phyloP scores from a whole-genome alignment of 2,888 invertebrate genomes.

The Callyntrura sp. region DNA sequence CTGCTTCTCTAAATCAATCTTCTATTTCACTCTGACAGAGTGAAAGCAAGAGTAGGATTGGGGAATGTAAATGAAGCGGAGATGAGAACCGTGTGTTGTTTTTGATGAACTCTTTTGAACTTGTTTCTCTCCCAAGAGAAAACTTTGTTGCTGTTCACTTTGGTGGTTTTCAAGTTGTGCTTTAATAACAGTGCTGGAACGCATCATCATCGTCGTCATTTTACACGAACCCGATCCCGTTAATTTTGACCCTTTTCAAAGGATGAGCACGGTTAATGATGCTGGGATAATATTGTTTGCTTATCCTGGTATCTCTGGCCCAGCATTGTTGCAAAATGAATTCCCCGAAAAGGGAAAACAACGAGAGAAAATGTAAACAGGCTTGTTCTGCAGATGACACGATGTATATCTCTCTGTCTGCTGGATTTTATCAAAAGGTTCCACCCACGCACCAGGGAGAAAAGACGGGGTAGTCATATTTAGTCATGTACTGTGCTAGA shows the following conservation, averaged over 20 bases:
- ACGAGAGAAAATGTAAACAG: slow-evolving; percentile 3
- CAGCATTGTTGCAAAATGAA: background rate
- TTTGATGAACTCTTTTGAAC: slow-evolving; percentile 22
- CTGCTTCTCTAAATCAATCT: background rate
- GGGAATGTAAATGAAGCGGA: slow-evolving; percentile 15
- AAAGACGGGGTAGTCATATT: background rate
- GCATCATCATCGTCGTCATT: too few relatives aligned
- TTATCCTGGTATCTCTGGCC: background rate
- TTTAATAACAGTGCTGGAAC: too few relatives aligned
- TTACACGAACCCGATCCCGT: background rate
- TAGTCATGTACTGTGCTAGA: background rate
- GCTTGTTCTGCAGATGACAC: background rate
- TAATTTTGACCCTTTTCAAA: background rate
- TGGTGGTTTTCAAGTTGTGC: too few relatives aligned
- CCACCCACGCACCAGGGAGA: background rate
- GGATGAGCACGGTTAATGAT: background rate
- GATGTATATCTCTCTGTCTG: background rate
- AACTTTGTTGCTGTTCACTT: too few relatives aligned
- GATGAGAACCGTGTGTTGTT: too few relatives aligned
- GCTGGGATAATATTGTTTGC: slow-evolving; percentile 3
- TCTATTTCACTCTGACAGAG: background rate
- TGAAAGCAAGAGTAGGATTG: background rate
- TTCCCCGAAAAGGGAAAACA: background rate
- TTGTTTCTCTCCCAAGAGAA: too few relatives aligned
- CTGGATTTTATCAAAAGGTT: background rate